phyloP scores from a whole-genome alignment of 2,113 vertebrate species.

The Lamprotornis superbus region DNA sequence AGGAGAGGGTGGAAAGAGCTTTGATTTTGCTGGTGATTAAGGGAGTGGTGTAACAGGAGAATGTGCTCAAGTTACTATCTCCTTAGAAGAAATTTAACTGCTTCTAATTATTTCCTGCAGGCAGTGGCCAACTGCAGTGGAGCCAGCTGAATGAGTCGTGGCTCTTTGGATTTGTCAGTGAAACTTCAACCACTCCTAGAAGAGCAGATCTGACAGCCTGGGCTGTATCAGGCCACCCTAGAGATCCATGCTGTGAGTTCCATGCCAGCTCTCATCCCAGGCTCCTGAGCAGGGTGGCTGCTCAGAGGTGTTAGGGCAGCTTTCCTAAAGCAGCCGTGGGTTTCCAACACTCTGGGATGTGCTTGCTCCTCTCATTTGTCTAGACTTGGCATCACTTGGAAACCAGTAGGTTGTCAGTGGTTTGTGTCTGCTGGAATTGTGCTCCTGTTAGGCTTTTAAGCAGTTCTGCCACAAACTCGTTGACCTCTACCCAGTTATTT shows the following conservation, averaged over 20 bases:
- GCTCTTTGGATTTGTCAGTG: neutral
- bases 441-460: neutral
- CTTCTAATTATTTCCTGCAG: neutral
- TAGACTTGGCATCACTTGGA: fast-evolving
- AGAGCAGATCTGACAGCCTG: neutral
- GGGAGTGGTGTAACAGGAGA: neutral
- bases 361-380: neutral
- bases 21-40: neutral
- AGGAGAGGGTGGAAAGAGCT: neutral
- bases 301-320: neutral
- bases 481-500: neutral
- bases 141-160: neutral
- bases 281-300: neutral
- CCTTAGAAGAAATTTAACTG: neutral
- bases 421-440: neutral
- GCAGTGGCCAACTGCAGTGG: neutral
- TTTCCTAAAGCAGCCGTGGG: neutral
- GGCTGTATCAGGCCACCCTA: neutral
- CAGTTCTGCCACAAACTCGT: neutral
- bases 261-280: neutral
- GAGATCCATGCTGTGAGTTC: fast-evolving
- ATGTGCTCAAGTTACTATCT: neutral
- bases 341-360: fast-evolving
- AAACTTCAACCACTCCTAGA: fast-evolving
- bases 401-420: neutral